phyloP scores from a whole-genome alignment of 2,797 vertebrate species.

The Adelosebastes latens region DNA sequence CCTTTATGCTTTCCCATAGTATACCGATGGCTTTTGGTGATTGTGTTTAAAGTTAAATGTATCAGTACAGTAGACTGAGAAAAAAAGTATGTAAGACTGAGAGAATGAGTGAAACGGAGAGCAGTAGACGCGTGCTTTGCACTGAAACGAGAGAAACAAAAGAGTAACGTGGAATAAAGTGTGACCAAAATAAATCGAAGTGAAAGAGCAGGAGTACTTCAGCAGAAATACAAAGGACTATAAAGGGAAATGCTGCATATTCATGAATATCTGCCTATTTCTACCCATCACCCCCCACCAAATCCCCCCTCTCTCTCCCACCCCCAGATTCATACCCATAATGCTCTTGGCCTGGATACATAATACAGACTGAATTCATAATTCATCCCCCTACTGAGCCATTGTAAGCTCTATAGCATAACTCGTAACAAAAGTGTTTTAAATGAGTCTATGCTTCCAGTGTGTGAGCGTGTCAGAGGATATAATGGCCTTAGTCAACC shows the following conservation, averaged over 20 bases:
- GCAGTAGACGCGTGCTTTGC: background rate
- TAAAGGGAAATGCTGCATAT: conserved; percentile 58
- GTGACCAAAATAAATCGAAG: conserved; percentile 23
- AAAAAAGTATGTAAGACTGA: background rate
- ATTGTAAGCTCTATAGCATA: conserved; percentile 53
- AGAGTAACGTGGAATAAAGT: background rate
- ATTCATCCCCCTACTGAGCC: conserved; percentile 64
- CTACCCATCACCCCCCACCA: conserved; percentile 24
- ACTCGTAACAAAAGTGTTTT: conserved; percentile 20
- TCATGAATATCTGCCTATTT: conserved; percentile 58
- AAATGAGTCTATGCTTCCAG: conserved; percentile 1
- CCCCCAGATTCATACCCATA: conserved; percentile 54
- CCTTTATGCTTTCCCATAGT: conserved; percentile 26
- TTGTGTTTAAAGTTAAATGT: conserved; percentile 5
- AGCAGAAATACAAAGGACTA: conserved; percentile 35
- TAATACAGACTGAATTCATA: conserved; percentile 63
- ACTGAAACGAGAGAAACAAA: conserved; percentile 9
- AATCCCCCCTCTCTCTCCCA: conserved; percentile 7
- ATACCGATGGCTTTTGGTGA: conserved; percentile 13
- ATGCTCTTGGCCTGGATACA: conserved; percentile 70
- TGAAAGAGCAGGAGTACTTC: conserved; percentile 21
- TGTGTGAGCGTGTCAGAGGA: conserved; percentile 10
- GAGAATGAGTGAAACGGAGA: background rate
- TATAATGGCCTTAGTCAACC: conserved; percentile 38
- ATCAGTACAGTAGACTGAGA: background rate